Base-by-base conservation (phyloP, 2,113 vertebrate genomes). In the Natator depressus region DNA sequence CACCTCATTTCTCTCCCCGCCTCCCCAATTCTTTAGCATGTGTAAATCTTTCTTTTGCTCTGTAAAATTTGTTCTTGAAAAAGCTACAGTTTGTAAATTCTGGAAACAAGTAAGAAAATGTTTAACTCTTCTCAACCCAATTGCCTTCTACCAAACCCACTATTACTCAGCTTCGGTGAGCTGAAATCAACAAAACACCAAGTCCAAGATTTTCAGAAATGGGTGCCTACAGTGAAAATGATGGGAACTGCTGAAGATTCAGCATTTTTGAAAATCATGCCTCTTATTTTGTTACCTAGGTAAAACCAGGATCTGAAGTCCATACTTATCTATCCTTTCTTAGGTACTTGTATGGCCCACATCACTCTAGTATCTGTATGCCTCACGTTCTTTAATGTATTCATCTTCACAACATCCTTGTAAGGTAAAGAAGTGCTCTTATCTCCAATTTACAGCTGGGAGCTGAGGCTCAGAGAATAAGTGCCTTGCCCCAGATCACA, bases 351-450 rank as follows among this genome's bases (percentile, higher is more conserved):
- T 14, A 19, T 2, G 53, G 4, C 35, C 5, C 50, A 13, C 29
- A 81, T 69, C 3, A 1, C n/a, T 80, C 4, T 5, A 12, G 3
- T 65, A 7, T 49, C 79, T 78, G 8, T 0, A 0, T 5, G 7
- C 1, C 0, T 31, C 47, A 3, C 29, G 19, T 14, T 49, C 84
- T 93, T 83, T 84, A 9, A 69, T 46, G 11, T 55, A 10, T 49
- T 84, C 49, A 13, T 46, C 27, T 93, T 90, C 13, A 82, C 8
- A 49, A 46, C 27, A 29, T 8, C 10, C 3, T 24, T 22, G 49
- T 50, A 4, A 51, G 31, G 46, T 27, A 80, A 80, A 17, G 16
- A 29, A 50, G 47, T 29, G 24, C 24, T 31, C 49, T 81, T 54
- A 22, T 81, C 27, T 35, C 80, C 24, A 31, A n/a, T 81, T 51